Evolutionary conservation across 2,888 invertebrate genomes (phyloP), one percentile per base, ranked within the genome.

Genomic region (Leptinotarsa tumamoca): DNA sequence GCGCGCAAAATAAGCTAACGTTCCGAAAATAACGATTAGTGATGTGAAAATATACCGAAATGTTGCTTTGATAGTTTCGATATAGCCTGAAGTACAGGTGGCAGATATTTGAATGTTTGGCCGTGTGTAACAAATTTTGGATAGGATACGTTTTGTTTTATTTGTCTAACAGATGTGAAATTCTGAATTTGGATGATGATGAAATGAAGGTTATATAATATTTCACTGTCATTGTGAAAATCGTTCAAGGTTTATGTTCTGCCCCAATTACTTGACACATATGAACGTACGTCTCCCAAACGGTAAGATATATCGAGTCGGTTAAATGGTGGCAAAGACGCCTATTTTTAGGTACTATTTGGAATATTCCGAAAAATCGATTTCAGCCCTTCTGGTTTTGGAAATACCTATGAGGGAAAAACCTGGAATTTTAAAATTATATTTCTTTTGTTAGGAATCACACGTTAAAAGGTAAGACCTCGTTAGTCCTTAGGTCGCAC

Each of bases 1-100:
- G 63, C 13, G 75, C 72, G 79, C 76, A 75, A 76, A 77, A 74
- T 76, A 75, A 70, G 79, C 74, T 71, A 76, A 72, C 72, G 68
- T 71, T 72, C 76, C 75, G 49, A 76, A 80, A 81, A 81, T 80
- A 80, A 78, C 79, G 56, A 78, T 79, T 79, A 71, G 77, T 75
- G 72, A 72, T 78, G 74, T 75, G 76, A 76, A 78, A 81, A 79
- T 80, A 80, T 56, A 72, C 67, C 73, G 76, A 76, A 72, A 78
- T 77, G 79, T 78, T 73, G 72, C 67, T 75, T 76, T 77, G 71
- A 79, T 80, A 72, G 79, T 77, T 78, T 71, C 70, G 70, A 68
- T 77, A 76, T 78, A 78, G 78, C 71, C 67, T 78, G 69, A 69
- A 67, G 73, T 80, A 81, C 80, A 81, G 80, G 80, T 81, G 80